These are phyloP conservation scores for Strix uralensis DNA, from an alignment of 2,113 vertebrate genomes.

Conservation along the genomic window DNA sequence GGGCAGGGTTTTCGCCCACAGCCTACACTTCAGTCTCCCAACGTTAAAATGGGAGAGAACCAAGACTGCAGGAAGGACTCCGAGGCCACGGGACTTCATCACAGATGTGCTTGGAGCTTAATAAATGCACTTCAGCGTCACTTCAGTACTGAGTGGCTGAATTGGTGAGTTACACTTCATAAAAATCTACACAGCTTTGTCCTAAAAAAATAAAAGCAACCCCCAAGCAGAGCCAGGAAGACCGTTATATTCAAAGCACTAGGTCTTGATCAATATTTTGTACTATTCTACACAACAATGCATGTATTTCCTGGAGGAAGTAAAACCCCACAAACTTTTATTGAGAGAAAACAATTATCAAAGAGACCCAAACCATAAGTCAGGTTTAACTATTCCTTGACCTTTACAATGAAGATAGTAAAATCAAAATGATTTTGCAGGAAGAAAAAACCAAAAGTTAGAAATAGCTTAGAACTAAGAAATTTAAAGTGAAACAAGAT, in stretches of 20 bases:
- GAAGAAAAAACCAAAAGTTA: not conserved
- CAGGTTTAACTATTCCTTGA: not conserved
- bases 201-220: not conserved
- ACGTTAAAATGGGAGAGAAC: not conserved
- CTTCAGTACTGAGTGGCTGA: not conserved
- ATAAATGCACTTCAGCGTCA: not conserved
- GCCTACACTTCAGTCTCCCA: not conserved
- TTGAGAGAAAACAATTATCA: not conserved
- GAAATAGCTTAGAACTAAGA: not conserved
- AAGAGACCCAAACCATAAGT: not conserved
- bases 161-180: rapidly evolving
- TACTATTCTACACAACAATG: not conserved
- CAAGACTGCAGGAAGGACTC: too few relatives aligned
- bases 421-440: not conserved
- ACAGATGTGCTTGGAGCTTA: not conserved
- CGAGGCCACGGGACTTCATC: too few relatives aligned
- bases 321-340: not conserved
- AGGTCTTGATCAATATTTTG: not conserved
- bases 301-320: not conserved
- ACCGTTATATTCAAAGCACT: not conserved
- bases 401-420: not conserved
- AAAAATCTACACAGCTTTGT: not conserved
- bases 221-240: not conserved
- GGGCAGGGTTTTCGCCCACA: not conserved
- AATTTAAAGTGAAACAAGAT: not conserved